Evolutionary conservation across 2,113 vertebrate species (phyloP).

Genomic region (Thamnophis sirtalis): DNA sequence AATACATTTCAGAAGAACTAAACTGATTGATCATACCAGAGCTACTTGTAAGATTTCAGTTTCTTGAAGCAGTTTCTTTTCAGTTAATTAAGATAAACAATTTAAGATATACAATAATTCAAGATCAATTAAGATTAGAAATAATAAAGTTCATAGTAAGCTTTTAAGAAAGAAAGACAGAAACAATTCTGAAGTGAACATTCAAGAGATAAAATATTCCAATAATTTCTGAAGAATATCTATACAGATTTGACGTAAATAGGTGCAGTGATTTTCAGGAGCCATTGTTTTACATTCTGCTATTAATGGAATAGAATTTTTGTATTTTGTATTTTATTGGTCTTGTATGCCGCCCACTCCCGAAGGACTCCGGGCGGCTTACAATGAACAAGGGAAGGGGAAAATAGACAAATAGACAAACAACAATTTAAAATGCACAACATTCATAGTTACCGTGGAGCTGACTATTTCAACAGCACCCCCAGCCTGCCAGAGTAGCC

Average conservation of each 20-base stretch:
- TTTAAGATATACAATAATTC: not conserved
- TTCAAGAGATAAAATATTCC: not conserved
- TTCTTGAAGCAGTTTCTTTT: not conserved
- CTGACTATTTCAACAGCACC: too few relatives aligned
- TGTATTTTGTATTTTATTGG: too few relatives aligned
- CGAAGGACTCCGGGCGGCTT: too few relatives aligned
- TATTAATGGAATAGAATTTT: not conserved
- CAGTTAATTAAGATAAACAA: conserved; percentile 13
- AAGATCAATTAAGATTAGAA: conserved; percentile 8
- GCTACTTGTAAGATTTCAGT: not conserved
- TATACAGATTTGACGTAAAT: not conserved
- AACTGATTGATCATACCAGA: not conserved
- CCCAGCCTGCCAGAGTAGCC: too few relatives aligned
- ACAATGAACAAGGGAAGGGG: too few relatives aligned
- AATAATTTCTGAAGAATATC: not conserved
- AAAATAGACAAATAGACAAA: too few relatives aligned
- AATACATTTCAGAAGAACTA: not conserved
- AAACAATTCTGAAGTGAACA: not conserved
- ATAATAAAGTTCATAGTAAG: not conserved
- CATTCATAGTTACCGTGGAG: too few relatives aligned
- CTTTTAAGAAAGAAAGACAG: not conserved
- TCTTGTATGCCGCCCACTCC: too few relatives aligned
- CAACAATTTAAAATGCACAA: too few relatives aligned
- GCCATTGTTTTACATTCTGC: not conserved
- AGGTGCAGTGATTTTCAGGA: not conserved